These are phyloP conservation scores for Tragulus kanchil DNA, from an alignment of 2,113 vertebrate species.

Conservation along the genomic window DNA sequence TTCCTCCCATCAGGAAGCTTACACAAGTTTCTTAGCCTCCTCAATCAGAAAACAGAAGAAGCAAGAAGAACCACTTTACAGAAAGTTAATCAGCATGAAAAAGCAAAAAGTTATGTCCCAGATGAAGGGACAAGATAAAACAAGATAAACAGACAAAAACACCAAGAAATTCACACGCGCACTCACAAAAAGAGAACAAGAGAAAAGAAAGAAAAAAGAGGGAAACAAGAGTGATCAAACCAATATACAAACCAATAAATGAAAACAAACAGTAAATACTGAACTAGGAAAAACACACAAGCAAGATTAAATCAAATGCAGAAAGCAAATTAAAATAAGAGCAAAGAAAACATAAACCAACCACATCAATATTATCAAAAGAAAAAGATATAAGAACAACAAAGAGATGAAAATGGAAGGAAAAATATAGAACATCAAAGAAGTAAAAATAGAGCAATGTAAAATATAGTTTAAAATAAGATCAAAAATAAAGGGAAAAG, in stretches of 20 bases:
- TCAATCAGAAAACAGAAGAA: not conserved
- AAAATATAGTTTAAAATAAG: not conserved
- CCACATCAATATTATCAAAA: not conserved
- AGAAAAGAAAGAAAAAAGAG: not conserved
- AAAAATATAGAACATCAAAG: not conserved
- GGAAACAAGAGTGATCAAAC: not conserved
- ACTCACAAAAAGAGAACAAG: not conserved
- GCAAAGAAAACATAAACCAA: not conserved
- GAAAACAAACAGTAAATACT: not conserved
- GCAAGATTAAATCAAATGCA: not conserved
- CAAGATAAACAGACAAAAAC: not conserved
- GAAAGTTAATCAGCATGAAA: not conserved
- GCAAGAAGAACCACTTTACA: not conserved
- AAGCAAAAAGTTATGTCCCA: not conserved
- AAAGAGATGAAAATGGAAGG: not conserved
- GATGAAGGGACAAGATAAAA: not conserved
- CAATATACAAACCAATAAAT: not conserved
- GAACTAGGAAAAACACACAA: not conserved
- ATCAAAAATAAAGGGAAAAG: not conserved
- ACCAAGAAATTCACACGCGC: not conserved
- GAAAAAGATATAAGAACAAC: not conserved
- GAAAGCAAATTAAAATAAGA: not conserved
- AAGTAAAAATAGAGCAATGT: not conserved
- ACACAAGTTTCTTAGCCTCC: not conserved
- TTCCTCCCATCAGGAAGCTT: not conserved